Conservation (phyloP, 1,140 invertebrate genomes). For the Saccostrea echinata region DNA sequence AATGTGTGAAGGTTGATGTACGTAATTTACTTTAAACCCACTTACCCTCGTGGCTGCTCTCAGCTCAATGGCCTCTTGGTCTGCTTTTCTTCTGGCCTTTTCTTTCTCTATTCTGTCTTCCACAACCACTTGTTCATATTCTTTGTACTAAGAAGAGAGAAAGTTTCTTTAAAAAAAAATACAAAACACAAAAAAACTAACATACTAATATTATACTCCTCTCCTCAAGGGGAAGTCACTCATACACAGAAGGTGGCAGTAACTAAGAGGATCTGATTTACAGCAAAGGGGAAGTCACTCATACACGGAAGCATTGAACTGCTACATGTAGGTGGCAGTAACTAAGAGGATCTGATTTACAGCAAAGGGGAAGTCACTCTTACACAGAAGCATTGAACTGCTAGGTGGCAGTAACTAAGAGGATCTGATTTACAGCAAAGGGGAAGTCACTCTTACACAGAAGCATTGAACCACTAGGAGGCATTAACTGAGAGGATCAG, state of each 20-base stretch:
- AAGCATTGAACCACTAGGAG: too few relatives aligned
- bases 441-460: too few relatives aligned
- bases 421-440: too few relatives aligned
- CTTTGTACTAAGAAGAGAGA: conserved; percentile 75
- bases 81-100: conserved; percentile 75
- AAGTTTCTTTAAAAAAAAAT: not conserved
- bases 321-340: too few relatives aligned
- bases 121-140: conserved; percentile 80
- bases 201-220: not conserved
- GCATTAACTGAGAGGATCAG: too few relatives aligned
- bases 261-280: not conserved
- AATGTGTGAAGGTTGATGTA: not conserved
- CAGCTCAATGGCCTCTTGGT: conserved; percentile 78
- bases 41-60: conserved; percentile 75
- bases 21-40: not conserved
- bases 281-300: not conserved
- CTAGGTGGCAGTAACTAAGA: too few relatives aligned
- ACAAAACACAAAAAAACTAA: not conserved
- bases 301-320: too few relatives aligned
- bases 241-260: not conserved
- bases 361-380: not conserved
- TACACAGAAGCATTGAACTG: too few relatives aligned
- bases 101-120: conserved; percentile 80
- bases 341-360: not conserved
- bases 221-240: not conserved